phyloP scores from a whole-genome alignment of 2,797 vertebrate species.

The Acipenser ruthenus region DNA sequence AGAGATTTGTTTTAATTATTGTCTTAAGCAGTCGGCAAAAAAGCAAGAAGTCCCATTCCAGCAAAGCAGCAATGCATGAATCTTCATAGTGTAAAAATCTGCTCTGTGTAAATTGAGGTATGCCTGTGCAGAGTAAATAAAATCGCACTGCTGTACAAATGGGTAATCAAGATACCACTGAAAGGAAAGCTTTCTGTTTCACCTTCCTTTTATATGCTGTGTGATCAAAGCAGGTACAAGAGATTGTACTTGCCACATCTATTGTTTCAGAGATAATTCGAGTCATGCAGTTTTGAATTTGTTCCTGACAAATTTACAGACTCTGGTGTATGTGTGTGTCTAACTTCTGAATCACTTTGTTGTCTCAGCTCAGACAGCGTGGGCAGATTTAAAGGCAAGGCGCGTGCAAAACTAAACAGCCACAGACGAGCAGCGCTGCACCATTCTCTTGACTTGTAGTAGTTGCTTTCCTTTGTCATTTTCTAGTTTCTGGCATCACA shows the following conservation, averaged over 20 bases:
- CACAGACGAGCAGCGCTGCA: no score
- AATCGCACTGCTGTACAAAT: conserved; percentile 1
- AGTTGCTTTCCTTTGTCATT: no score
- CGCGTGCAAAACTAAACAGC: no score
- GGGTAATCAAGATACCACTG: not conserved
- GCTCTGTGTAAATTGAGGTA: not conserved
- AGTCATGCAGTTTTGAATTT: not conserved
- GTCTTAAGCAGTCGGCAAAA: not conserved
- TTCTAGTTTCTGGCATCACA: no score
- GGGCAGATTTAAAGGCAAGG: no score
- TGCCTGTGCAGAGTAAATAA: not conserved
- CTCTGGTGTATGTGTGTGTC: conserved; percentile 1
- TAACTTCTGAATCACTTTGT: not conserved
- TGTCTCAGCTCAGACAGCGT: not conserved
- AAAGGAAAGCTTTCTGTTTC: conserved; percentile 1
- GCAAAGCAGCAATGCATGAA: not conserved
- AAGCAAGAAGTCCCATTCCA: not conserved
- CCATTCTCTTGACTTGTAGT: no score
- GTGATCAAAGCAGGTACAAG: conserved; percentile 10
- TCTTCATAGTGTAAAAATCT: not conserved
- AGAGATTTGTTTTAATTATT: not conserved
- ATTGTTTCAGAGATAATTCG: conserved; percentile 7
- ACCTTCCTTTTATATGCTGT: not conserved
- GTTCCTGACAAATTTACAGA: not conserved
- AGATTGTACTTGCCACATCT: not conserved